Conservation (phyloP, 2,113 vertebrate species). For the Limnothrissa miodon region DNA sequence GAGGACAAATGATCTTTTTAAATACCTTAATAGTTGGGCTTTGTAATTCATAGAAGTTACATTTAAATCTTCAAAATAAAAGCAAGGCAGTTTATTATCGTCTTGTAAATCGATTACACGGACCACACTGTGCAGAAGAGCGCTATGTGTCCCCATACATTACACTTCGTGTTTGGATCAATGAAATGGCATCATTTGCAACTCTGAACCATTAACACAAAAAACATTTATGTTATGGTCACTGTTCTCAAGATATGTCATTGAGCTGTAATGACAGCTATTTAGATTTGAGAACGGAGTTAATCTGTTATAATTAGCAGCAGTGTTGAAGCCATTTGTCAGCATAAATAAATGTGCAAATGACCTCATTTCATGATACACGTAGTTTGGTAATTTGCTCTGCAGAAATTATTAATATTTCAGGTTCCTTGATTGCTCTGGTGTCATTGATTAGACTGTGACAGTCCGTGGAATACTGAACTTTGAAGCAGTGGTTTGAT, state of each 20-base stretch:
- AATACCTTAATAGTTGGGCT: background rate
- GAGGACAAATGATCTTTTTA: background rate
- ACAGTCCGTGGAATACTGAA: background rate
- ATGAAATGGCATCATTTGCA: background rate
- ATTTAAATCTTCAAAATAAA: background rate
- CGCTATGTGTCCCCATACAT: background rate
- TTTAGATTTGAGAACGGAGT: background rate
- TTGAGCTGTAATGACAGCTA: background rate
- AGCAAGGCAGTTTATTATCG: background rate
- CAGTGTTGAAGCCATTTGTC: background rate
- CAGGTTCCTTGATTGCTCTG: background rate
- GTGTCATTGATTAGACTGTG: background rate
- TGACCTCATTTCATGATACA: background rate
- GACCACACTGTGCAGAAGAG: background rate
- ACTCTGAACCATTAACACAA: background rate
- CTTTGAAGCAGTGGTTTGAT: background rate
- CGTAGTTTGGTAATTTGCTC: background rate
- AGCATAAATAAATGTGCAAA: background rate
- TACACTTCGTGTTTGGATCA: background rate
- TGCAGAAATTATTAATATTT: slow-evolving; percentile 5
- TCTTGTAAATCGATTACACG: slow-evolving; percentile 1
- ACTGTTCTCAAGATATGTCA: background rate
- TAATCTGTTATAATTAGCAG: background rate
- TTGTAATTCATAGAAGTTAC: background rate
- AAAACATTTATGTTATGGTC: background rate